Conservation (phyloP, 2,888 invertebrate genomes). For the Germaria angustata region DNA sequence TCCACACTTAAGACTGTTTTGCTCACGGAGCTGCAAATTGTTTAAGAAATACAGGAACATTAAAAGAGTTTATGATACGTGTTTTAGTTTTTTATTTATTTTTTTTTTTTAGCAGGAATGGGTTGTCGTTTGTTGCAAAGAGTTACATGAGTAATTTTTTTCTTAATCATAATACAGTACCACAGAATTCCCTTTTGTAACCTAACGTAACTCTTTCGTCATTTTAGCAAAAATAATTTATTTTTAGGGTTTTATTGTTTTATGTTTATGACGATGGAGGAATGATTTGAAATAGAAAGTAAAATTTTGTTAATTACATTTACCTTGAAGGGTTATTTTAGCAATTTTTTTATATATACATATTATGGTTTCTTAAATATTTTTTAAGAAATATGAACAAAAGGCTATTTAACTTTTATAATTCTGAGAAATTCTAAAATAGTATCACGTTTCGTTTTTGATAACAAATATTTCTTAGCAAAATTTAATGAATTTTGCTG, state of each 20-base stretch:
- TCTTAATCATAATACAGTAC: constrained; percentile 48
- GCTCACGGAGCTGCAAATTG: constrained; percentile 11
- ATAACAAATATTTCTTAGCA: too few species aligned
- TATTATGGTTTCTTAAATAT: too few species aligned
- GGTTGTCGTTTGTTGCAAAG: constrained; percentile 68
- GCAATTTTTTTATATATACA: too few species aligned
- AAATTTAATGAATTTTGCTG: too few species aligned
- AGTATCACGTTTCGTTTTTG: too few species aligned
- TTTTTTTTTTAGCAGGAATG: too few species aligned
- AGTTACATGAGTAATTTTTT: constrained; percentile 71
- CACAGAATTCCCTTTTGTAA: constrained; percentile 66
- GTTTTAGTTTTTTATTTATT: constrained; percentile 27
- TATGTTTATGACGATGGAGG: constrained; percentile 14
- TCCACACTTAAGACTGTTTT: constrained; percentile 30
- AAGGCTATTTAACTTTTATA: too few species aligned
- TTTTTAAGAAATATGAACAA: too few species aligned
- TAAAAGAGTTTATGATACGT: constrained; percentile 67
- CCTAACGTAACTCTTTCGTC: constrained; percentile 77
- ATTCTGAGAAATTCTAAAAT: too few species aligned
- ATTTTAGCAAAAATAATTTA: constrained; percentile 69
- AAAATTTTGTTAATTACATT: too few species aligned
- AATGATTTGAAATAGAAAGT: background rate
- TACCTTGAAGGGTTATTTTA: too few species aligned
- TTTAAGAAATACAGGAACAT: background rate
- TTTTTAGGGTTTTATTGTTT: constrained; percentile 17